These are phyloP conservation scores for Heteromurus nitidus DNA, from an alignment of 2,888 invertebrate species.

Conservation along the genomic window DNA sequence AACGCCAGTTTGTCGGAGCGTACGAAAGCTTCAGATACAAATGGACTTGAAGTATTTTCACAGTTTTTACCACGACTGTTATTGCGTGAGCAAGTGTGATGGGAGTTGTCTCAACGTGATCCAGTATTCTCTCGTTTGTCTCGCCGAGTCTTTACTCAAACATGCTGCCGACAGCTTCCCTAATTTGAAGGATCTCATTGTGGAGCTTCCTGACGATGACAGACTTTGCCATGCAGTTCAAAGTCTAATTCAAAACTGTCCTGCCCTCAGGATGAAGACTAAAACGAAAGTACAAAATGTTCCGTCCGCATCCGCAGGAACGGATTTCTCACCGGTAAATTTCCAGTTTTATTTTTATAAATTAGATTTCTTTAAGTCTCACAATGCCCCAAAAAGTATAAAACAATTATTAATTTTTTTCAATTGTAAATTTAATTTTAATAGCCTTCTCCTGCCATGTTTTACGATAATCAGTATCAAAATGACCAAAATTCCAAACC, in stretches of 20 bases:
- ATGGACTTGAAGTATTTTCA: slow-evolving; percentile 47
- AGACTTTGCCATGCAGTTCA: slow-evolving; percentile 9
- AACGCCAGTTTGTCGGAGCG: slow-evolving; percentile 10
- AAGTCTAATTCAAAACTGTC: slow-evolving; percentile 32
- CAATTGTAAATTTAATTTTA: neutral
- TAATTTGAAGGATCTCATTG: slow-evolving; percentile 38
- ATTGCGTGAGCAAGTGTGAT: neutral
- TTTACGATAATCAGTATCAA: too few species aligned
- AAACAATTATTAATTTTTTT: neutral
- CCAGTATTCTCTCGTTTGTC: slow-evolving; percentile 27
- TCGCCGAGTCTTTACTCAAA: slow-evolving; percentile 40
- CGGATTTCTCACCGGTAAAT: too few species aligned
- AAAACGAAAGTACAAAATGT: slow-evolving; percentile 20
- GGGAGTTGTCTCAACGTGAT: neutral
- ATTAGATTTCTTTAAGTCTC: slow-evolving; percentile 20
- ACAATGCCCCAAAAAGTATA: slow-evolving; percentile 28
- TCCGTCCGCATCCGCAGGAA: neutral
- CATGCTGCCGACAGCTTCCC: slow-evolving; percentile 34
- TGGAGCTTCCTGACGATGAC: slow-evolving; percentile 48
- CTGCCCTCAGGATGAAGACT: slow-evolving; percentile 17
- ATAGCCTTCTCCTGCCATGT: neutral
- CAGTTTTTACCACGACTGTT: slow-evolving; percentile 9
- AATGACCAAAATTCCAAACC: too few species aligned
- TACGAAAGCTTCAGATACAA: slow-evolving; percentile 24
- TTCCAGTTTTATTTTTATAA: too few species aligned